Conservation (phyloP, 2,797 vertebrate genomes). For the Molossus molossus region DNA sequence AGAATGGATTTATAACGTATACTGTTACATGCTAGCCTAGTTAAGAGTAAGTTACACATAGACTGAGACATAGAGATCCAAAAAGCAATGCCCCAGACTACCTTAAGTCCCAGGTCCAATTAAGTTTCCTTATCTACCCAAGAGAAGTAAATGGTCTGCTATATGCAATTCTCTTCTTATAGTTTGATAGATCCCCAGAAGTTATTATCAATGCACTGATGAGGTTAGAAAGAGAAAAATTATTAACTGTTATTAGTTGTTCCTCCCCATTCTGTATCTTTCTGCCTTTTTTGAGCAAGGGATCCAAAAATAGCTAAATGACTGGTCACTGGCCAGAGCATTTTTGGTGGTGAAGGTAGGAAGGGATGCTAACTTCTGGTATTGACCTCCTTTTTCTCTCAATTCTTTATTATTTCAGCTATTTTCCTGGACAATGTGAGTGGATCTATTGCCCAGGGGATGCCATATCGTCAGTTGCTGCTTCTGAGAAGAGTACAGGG, state of each 20-base stretch:
- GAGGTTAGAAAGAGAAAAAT: constrained; percentile 48
- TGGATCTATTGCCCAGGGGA: constrained; percentile 99
- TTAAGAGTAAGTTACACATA: constrained; percentile 60
- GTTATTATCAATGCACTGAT: constrained; percentile 48
- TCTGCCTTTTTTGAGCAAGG: constrained; percentile 28
- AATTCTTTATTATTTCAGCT: constrained; percentile 89
- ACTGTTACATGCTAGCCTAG: constrained; percentile 2
- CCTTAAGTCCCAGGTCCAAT: constrained; percentile 1
- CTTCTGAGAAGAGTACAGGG: constrained; percentile 97
- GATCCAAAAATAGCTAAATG: constrained; percentile 54
- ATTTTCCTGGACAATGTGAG: constrained; percentile 96
- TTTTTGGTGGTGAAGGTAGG: background rate
- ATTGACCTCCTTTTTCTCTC: background rate
- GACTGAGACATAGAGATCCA: background rate
- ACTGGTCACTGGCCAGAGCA: background rate
- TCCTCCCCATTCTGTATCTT: background rate
- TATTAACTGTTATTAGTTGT: constrained; percentile 19
- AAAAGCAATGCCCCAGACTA: constrained; percentile 23
- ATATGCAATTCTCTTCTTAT: background rate
- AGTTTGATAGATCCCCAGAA: constrained; percentile 28
- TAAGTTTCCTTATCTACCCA: constrained; percentile 39
- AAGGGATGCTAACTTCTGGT: constrained; percentile 13
- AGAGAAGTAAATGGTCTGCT: constrained; percentile 43
- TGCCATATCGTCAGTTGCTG: constrained; percentile 97
- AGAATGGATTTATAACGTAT: constrained; percentile 50